Evolutionary conservation across 2,797 vertebrate genomes (phyloP).

Genomic region (Sebastes trivittatus): DNA sequence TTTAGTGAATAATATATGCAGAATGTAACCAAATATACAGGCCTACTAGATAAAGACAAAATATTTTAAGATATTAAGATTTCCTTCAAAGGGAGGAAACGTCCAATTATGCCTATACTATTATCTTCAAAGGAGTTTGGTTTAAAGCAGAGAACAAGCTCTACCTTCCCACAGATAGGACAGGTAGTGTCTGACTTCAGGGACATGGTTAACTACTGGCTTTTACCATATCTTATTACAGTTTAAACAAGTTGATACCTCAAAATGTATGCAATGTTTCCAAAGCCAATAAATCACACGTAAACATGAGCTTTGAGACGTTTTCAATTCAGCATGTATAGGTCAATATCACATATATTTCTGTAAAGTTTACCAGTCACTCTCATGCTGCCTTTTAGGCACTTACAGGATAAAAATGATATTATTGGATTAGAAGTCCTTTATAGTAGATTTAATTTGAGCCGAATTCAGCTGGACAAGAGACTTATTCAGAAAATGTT

Average conservation of each 20-base stretch:
- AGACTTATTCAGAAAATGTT: rapidly evolving
- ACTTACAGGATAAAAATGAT: no score
- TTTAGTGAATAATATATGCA: not conserved
- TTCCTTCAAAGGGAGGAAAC: not conserved
- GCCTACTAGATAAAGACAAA: not conserved
- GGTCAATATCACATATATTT: not conserved
- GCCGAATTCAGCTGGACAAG: not conserved
- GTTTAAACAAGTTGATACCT: not conserved
- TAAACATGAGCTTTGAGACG: not conserved
- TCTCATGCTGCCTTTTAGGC: not conserved
- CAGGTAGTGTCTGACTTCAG: not conserved
- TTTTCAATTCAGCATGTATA: not conserved
- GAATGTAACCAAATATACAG: not conserved
- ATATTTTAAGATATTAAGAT: not conserved
- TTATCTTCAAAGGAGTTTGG: not conserved
- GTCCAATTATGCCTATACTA: not conserved
- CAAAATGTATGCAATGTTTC: not conserved
- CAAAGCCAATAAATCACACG: not conserved
- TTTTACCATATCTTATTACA: not conserved
- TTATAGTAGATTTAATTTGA: no score
- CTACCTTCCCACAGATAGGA: not conserved
- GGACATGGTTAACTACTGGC: not conserved
- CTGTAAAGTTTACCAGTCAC: not conserved
- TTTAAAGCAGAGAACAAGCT: not conserved
- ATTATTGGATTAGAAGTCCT: not conserved